Percentiles rank a stretch among this genome's conserved stretches.
Evolutionary conservation across 2,113 vertebrate species (phyloP).

Genomic region (Eulacestoma nigropectus): DNA sequence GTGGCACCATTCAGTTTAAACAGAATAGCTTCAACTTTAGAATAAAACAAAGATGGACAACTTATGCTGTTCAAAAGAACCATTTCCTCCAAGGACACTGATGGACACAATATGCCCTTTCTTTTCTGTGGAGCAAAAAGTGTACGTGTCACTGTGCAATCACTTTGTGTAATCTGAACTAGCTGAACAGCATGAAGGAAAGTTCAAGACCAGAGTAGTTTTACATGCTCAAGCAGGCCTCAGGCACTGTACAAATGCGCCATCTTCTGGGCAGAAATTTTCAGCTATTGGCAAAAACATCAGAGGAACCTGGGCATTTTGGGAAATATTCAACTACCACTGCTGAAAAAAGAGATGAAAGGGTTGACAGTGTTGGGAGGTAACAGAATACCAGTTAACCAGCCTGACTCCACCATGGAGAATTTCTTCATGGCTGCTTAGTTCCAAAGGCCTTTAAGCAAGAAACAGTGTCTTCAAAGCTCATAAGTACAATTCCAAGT

Average conservation of each 20-base stretch:
- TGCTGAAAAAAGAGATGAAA: not conserved
- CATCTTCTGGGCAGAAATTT: conserved; percentile 30
- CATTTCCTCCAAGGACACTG: not conserved
- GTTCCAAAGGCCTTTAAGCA: not conserved
- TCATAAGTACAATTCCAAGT: not conserved
- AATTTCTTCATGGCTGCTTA: not conserved
- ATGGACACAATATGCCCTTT: not conserved
- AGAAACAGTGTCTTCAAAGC: not conserved
- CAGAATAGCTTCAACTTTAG: not conserved
- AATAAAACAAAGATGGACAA: not conserved
- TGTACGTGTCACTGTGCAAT: not conserved
- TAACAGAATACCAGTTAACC: not conserved
- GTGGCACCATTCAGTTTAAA: not conserved
- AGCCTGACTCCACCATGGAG: not conserved
- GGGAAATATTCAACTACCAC: not conserved
- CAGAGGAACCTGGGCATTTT: not conserved
- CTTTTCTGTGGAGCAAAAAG: not conserved
- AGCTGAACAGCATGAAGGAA: not conserved
- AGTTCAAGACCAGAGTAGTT: not conserved
- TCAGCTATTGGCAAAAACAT: not conserved
- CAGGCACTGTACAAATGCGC: not conserved
- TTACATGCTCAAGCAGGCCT: not conserved
- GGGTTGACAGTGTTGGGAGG: not conserved
- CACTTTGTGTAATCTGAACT: not conserved
- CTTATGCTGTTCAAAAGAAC: not conserved